Percentiles rank a stretch among this genome's conserved stretches.
Conservation (phyloP, 1,140 invertebrate species). For the Ceratitis capitata region DNA sequence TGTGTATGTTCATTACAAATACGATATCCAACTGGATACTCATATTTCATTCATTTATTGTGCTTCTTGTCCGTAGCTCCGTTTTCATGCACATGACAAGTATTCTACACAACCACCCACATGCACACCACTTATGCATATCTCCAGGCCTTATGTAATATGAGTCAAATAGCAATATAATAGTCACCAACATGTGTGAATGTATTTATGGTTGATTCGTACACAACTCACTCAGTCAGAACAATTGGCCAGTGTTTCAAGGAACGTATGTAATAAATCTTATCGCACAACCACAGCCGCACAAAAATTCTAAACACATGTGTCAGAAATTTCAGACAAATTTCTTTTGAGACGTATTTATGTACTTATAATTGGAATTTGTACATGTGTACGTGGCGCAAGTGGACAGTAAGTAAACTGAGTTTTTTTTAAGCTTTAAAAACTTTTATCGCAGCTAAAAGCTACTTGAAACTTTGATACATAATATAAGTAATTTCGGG, state of each 20-base stretch:
- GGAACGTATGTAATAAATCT: background rate
- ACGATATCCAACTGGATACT: too few species aligned
- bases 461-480: too few species aligned
- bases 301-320: background rate
- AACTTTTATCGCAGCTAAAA: too few species aligned
- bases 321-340: background rate
- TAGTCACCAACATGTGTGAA: background rate
- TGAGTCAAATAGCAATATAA: background rate
- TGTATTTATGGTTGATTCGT: too few species aligned
- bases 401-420: too few species aligned
- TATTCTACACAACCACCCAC: background rate
- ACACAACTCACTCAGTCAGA: background rate
- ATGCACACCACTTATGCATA: background rate
- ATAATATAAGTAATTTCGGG: too few species aligned
- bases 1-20: background rate
- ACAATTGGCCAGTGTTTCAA: slow-evolving; percentile 6
- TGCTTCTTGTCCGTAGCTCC: background rate
- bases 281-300: background rate
- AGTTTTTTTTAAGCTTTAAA: too few species aligned
- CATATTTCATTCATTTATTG: background rate
- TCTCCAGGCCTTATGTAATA: background rate
- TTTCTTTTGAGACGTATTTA: too few species aligned
- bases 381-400: too few species aligned
- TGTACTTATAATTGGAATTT: too few species aligned
- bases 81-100: slow-evolving; percentile 34